Base-by-base conservation (phyloP, 2,888 invertebrate genomes). In the Calameuta pallipes region DNA sequence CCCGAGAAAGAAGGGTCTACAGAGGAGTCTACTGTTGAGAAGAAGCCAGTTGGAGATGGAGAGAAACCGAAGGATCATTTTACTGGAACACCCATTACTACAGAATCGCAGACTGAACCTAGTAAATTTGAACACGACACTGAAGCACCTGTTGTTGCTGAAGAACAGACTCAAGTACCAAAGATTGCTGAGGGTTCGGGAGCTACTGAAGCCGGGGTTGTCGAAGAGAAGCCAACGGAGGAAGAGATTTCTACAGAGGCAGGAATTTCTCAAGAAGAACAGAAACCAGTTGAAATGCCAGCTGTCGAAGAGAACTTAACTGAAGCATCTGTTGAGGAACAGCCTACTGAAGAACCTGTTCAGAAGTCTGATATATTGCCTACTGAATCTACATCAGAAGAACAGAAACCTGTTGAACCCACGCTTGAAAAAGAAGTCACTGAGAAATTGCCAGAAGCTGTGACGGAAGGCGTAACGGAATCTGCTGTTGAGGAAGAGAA, bases 331-430 rank as follows among this genome's bases (percentile, higher is more conserved):
- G 74, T 31, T 34, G 37, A 77, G 79, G 80, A 71, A 73, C 80
- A 80, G 73, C 79, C 81, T 33, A 78, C 77, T 34, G 83, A 84
- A 73, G 82, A 83, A 80, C 69, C 78, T 34, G 80, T 80, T 69
- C 78, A 82, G 75, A 81, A 80, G 79, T 56, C 56, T 30, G 76
- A 76, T 30, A 30, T 36, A 15, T 33, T 41, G 36, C 36, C 74
- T 30, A 73, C 74, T 6, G 76, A 77, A 37, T 34, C 69, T 15
- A n/a, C 69, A 76, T 15, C 68, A 76, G 4, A 35, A 31, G 77
- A 77, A 75, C 73, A 73, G 36, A 73, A 78, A 75, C 73, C 79
- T 31, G 69, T 41, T 35, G 75, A 75, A 35, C 76, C 37, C 15
- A 23, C 76, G 36, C 35, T 34, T 76, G 76, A 70, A 35, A 33